Evolutionary conservation across 2,113 vertebrate species (phyloP).

Genomic region (Urocitellus parryii): DNA sequence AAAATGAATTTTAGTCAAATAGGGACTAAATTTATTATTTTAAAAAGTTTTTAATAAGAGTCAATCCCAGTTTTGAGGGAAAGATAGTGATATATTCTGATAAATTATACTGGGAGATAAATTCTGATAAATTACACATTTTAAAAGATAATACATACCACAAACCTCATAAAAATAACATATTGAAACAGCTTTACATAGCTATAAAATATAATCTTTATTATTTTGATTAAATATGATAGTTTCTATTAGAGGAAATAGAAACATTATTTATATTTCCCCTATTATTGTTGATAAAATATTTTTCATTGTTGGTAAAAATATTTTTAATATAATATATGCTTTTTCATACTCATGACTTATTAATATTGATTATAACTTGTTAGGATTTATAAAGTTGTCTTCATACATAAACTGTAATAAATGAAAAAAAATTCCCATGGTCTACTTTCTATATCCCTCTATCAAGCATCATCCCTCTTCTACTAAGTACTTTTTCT

Average conservation of each 20-base stretch:
- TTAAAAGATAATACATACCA: neutral
- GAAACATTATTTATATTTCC: neutral
- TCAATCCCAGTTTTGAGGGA: rapidly evolving
- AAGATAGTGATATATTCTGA: neutral
- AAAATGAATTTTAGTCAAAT: neutral
- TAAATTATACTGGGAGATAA: neutral
- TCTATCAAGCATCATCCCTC: neutral
- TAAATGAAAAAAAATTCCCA: neutral
- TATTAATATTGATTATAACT: neutral
- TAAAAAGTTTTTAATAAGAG: neutral
- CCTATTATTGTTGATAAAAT: neutral
- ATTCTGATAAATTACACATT: neutral
- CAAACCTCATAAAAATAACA: neutral
- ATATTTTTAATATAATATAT: neutral
- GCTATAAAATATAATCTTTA: neutral
- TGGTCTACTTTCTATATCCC: neutral
- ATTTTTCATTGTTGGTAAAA: neutral
- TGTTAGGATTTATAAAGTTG: neutral
- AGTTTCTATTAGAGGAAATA: neutral
- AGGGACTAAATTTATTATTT: neutral
- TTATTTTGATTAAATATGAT: neutral
- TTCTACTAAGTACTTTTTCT: neutral
- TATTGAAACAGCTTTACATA: neutral
- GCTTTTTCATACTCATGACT: neutral
- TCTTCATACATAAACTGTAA: neutral